phyloP scores from a whole-genome alignment of 2,113 vertebrate species.

The Indri indri region DNA sequence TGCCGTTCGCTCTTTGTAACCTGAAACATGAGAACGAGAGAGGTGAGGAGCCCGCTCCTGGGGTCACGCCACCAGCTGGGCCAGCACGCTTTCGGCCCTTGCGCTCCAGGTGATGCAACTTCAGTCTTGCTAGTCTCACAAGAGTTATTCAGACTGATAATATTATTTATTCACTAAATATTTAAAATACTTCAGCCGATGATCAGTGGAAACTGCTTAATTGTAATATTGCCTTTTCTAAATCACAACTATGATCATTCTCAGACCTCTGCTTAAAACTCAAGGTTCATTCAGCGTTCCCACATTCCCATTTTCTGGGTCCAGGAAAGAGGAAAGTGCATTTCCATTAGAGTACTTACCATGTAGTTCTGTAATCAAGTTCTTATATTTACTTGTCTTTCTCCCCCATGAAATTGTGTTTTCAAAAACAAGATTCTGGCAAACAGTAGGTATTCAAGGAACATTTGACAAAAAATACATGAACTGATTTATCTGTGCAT shows the following conservation, averaged over 20 bases:
- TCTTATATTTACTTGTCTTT: neutral
- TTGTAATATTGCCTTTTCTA: neutral
- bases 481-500: neutral
- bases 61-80: neutral
- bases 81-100: neutral
- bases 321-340: neutral
- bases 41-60: neutral
- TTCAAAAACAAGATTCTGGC: neutral
- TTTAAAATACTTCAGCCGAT: neutral
- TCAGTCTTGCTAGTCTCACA: neutral
- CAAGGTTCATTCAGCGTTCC: neutral
- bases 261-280: neutral
- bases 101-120: neutral
- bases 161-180: neutral
- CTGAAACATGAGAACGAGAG: constrained; percentile 79
- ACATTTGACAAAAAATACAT: neutral
- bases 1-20: constrained; percentile 94
- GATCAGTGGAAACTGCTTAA: neutral
- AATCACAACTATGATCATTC: neutral
- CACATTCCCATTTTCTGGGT: neutral
- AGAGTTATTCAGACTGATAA: neutral
- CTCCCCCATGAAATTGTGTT: neutral
- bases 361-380: neutral
- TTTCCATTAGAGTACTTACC: neutral
- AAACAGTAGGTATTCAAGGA: neutral